These are phyloP conservation scores for Saguinus midas DNA, from an alignment of 2,113 vertebrate genomes.

Conservation along the genomic window DNA sequence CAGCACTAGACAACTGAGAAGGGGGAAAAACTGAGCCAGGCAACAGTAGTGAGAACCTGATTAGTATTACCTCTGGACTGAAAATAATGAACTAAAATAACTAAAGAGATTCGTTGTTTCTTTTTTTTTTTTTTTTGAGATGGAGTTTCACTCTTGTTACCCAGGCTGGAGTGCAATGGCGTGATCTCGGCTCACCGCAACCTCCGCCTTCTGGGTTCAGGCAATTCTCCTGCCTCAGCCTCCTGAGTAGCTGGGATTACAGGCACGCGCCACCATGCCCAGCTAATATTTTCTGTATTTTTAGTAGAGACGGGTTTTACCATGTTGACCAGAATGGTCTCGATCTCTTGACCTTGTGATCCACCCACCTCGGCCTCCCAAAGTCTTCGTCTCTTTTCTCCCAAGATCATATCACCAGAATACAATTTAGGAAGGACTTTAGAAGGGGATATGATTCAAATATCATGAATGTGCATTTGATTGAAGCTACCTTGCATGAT, in stretches of 20 bases:
- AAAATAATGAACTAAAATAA: neutral
- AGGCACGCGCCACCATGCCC: no score
- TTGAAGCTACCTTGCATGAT: neutral
- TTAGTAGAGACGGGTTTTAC: no score
- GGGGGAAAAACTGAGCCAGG: neutral
- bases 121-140: neutral
- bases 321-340: no score
- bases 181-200: no score
- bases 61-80: neutral
- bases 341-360: no score
- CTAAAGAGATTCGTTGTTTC: neutral
- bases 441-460: neutral
- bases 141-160: no score
- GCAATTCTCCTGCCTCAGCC: no score
- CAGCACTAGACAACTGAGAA: neutral
- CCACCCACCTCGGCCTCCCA: no score
- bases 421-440: neutral
- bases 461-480: neutral
- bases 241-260: no score
- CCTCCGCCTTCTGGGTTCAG: no score
- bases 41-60: neutral
- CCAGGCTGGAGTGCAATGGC: no score
- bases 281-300: no score
- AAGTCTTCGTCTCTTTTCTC: neutral
- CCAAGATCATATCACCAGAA: neutral